phyloP scores from a whole-genome alignment of 2,797 vertebrate genomes.

The Anguilla pacifica region DNA sequence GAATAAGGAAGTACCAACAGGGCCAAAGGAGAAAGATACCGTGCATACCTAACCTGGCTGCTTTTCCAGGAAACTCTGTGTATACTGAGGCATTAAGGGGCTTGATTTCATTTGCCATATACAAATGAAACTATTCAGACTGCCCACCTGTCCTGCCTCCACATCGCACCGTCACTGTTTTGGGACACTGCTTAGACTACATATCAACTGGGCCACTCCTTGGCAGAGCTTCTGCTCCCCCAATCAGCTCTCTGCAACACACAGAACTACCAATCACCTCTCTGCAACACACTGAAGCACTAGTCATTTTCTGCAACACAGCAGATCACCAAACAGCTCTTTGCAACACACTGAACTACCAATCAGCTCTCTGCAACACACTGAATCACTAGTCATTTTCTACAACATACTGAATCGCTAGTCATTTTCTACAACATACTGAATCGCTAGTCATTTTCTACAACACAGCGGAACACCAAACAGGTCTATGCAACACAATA shows the following conservation, averaged over 20 bases:
- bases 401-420: background rate
- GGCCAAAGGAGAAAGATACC: background rate
- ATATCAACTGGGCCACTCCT: background rate
- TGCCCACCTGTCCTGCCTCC: no score
- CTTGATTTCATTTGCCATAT: conserved; percentile 46
- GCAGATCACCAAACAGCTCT: no score
- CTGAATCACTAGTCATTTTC: no score
- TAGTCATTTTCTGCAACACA: no score
- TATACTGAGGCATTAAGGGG: conserved; percentile 42
- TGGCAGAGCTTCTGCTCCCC: background rate
- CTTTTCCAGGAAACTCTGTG: conserved; percentile 37
- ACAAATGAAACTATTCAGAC: conserved; percentile 9
- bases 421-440: background rate
- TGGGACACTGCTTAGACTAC: background rate
- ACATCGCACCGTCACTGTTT: background rate
- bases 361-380: no score
- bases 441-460: background rate
- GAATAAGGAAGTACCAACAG: background rate
- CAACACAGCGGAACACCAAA: background rate
- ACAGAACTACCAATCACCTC: background rate
- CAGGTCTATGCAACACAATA: background rate
- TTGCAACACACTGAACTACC: no score
- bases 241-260: background rate
- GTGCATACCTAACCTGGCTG: background rate
- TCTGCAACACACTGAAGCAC: background rate